Evolutionary conservation across 1,140 invertebrate genomes (phyloP), one percentile per base, ranked within the genome.

Genomic region (Pararge aegeria): DNA sequence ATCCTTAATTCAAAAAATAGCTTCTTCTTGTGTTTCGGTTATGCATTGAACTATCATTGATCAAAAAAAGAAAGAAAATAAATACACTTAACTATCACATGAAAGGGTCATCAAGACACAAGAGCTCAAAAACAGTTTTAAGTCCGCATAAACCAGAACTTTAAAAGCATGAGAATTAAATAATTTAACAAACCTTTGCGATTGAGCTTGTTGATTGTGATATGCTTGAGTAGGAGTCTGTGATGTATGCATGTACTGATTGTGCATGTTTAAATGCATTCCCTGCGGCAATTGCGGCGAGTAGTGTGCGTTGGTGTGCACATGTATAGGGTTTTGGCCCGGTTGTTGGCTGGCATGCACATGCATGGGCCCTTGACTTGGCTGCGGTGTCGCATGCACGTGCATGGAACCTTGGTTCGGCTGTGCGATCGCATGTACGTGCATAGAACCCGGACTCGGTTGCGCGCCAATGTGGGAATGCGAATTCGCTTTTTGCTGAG

Each of bases 391-490:
- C 9, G 64, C 55, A 53, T 66, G 66, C 34, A 67, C 40, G 34
- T 70, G 68, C 58, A 60, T 50, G 13, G 61, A 52, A 1, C 55
- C 51, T 18, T 61, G 55, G 16, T 66, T 69, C 7, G 27, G 27
- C n/a, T 94, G 90, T 69, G 95, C 93, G n/a, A 19, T 58, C 7
- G 58, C 40, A 24, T 70, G 64, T 3, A 66, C 50, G 27, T 57
- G 64, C 53, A 61, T 61, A 0, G 21, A 19, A 9, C 30, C 15
- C 51, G 70, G 58, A 13, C 64, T 61, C 29, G 62, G 63, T 18
- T 67, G 70, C n/a, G 69, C 51, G 13, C 82, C 70, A 7, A 75
- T 70, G 56, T 75, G 73, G 54, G 87, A 86, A 46, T 83, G 80
- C 64, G 20, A n/a, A 1, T 67, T 64, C 13, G 44, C 34, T 19